Base-by-base conservation (phyloP, 2,888 invertebrate genomes). In the Conchocele bisecta region DNA sequence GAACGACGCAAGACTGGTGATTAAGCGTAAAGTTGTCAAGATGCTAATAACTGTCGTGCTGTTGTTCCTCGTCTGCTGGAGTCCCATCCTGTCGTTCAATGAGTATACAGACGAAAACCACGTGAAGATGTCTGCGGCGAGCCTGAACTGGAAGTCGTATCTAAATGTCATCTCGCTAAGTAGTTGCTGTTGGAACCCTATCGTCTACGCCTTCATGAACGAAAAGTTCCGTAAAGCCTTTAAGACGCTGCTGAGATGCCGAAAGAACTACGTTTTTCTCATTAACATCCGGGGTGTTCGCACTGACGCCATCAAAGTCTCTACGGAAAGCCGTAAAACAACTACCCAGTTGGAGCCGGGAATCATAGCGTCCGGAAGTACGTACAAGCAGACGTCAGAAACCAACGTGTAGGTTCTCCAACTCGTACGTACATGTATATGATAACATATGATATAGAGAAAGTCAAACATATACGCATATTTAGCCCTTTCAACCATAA, bases 261-360 rank as follows among this genome's bases (percentile, higher is more conserved):
- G 70, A 33, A 75, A 75, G 33, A 46, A 31, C 9, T 61, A 61
- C n/a, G 74, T 84, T 94, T 95, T 73, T 64, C 83, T 74, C 11
- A 33, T 97, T 97, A 97, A 86, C 95, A 94, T 53, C 22, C 29
- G 48, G 5, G 15, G 48, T 13, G 63, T 53, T 17, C 51, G 67
- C 3, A 41, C 53, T 15, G 54, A 69, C 28, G 33, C 37, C 33
- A 31, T 41, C 22, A 58, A 60, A 1, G 20, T 66, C 31, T 73
- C 77, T 15, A 63, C 69, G n/a, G 70, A 73, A n/a, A 70, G 70
- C 41, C 57, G 73, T 9, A 77, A 77, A 48, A 72, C 72, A 7
- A 67, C 70, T 1, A 57, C 77, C 3, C 69, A 73, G 29, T 33
- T 63, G 9, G 73, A 77, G 24, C 44, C 31, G n/a, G 63, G 67